Base-by-base conservation (phyloP, 2,797 vertebrate species). In the Thaleichthys pacificus region DNA sequence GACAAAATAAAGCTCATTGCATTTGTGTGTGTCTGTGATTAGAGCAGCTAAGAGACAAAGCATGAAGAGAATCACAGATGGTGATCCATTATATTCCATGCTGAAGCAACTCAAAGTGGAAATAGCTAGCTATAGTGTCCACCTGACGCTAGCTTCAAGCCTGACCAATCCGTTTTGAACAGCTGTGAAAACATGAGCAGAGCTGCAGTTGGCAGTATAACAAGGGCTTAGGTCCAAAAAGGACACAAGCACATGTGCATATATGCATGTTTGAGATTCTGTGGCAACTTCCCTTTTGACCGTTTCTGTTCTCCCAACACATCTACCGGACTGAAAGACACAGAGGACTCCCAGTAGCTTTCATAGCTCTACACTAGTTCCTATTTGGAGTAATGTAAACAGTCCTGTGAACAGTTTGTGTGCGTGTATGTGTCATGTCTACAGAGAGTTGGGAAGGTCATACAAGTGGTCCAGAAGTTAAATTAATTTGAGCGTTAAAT, bases 141-240 rank as follows among this genome's bases (percentile, higher is more conserved):
- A n/a, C 19, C 28, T 2, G 56, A 28, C 4, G 2, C 26, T 22
- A 32, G 30, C 68, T 30, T 75, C 38, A 28, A 67, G 2, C 47
- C 26, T 61, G 21, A 61, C 64, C 26, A 61, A 71, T 17, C 68
- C 67, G 69, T 76, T 72, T 56, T 80, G 26, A 75, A 76, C 77
- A 85, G 83, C 73, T 69, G 75, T 56, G 72, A 49, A 73, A 73
- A 73, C 71, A 66, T 35, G 2, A 0, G 32, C 32, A 61, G 56
- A 49, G 15, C 79, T 76, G 70, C 61, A 70, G 71, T 63, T 72
- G 66, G 57, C 67, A 70, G 57, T 1, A 2, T 12, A 58, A 67
- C 77, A 67, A 72, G 14, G 0, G 4, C n/a, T 49, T n/a, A 21
- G 67, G 28, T 81, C 60, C 73, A 72, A 78, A 78, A 60, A 70